A percentile compares a stretch with the other conserved stretches of the same genome.
Conservation (phyloP, 2,797 vertebrate species). For the Hippocampus kuda region DNA sequence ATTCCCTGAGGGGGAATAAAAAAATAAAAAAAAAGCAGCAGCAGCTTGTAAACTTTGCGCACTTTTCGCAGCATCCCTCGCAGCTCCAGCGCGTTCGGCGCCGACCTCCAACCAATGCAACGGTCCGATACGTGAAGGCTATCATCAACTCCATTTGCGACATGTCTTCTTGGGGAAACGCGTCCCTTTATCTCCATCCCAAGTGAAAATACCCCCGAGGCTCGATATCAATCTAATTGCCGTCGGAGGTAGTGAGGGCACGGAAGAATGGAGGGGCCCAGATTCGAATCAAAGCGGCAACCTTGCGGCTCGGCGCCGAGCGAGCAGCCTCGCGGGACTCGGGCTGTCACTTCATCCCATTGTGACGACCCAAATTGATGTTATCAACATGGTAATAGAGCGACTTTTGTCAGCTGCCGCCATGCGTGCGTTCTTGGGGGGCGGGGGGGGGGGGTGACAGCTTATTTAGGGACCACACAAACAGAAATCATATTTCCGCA, state of each 20-base stretch:
- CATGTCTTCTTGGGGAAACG: neutral
- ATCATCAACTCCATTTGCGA: slow-evolving; percentile 5
- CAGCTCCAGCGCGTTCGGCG: neutral
- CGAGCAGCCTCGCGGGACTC: slow-evolving; percentile 23
- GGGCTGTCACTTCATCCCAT: slow-evolving; percentile 42
- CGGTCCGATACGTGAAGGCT: neutral
- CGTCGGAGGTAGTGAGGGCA: slow-evolving; percentile 16
- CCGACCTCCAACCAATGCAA: neutral
- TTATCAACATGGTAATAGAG: slow-evolving; percentile 59
- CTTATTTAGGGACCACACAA: slow-evolving; percentile 59
- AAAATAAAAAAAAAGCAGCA: neutral
- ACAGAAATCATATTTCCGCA: slow-evolving; percentile 59
- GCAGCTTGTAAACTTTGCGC: neutral
- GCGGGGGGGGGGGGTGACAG: slow-evolving; percentile 38
- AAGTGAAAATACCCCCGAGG: slow-evolving; percentile 3
- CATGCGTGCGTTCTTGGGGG: slow-evolving; percentile 46
- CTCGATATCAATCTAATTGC: slow-evolving; percentile 32
- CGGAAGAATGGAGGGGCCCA: slow-evolving; percentile 28
- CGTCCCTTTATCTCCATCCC: slow-evolving; percentile 2
- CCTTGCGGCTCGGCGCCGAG: slow-evolving; percentile 26
- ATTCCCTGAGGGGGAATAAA: neutral
- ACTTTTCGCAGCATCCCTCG: neutral
- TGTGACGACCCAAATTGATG: slow-evolving; percentile 59
- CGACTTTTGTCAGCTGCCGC: slow-evolving; percentile 51
- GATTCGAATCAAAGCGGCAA: slow-evolving; percentile 57